These are phyloP conservation scores for Oasisia sp. DNA, from an alignment of 2,888 invertebrate species.

Conservation along the genomic window DNA sequence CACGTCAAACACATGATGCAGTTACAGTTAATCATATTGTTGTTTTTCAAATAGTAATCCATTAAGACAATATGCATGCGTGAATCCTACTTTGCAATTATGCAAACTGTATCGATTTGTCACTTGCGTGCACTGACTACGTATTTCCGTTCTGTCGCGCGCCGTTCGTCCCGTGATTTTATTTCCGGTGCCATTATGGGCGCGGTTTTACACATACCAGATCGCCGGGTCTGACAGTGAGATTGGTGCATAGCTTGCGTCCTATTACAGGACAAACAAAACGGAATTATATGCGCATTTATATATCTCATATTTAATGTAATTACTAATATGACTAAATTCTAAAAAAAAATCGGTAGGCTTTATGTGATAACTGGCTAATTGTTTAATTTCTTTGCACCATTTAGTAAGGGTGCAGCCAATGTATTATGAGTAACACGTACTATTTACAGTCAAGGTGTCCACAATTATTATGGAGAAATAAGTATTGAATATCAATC, in stretches of 20 bases:
- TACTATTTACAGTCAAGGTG: neutral
- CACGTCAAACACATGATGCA: neutral
- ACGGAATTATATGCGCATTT: neutral
- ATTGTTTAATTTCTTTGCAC: too few species aligned
- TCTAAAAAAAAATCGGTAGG: too few species aligned
- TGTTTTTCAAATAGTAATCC: neutral
- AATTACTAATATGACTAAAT: neutral
- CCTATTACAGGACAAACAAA: neutral
- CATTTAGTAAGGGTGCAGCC: neutral
- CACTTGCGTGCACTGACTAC: neutral
- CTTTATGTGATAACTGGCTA: too few species aligned
- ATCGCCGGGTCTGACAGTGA: neutral
- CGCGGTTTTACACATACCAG: neutral
- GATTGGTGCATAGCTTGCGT: neutral
- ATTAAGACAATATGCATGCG: neutral
- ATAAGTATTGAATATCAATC: neutral
- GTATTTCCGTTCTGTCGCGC: constrained; percentile 13
- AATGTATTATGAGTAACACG: neutral
- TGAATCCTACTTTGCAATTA: neutral
- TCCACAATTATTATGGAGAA: neutral
- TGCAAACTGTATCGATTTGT: neutral
- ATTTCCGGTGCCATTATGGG: neutral
- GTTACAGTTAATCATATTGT: neutral
- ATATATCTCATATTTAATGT: neutral
- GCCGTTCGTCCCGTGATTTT: neutral